Conservation (phyloP, 2,113 vertebrate genomes). For the Tricholaema leucomelas region DNA sequence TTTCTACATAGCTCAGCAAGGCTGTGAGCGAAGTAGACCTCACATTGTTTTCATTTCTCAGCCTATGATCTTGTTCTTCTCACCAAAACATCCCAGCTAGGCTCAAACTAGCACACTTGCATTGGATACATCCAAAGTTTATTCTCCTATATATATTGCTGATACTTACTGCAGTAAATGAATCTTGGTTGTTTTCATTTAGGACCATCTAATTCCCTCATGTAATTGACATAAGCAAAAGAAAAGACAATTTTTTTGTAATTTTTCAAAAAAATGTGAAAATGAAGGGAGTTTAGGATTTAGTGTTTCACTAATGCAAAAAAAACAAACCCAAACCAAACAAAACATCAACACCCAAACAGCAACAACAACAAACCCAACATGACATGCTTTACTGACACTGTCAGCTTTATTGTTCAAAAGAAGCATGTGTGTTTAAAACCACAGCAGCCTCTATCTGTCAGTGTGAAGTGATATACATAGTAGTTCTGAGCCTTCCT, state of each 20-base stretch:
- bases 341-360: too few species aligned
- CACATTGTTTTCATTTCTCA: too few species aligned
- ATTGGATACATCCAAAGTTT: too few species aligned
- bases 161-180: not conserved
- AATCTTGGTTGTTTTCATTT: not conserved
- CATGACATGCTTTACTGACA: not conserved
- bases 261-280: not conserved
- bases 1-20: too few species aligned
- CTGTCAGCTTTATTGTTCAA: not conserved
- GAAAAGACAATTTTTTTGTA: not conserved
- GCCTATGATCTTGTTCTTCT: too few species aligned
- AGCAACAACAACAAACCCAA: too few species aligned
- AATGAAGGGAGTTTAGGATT: not conserved
- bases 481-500: not conserved
- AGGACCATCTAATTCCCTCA: not conserved
- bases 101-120: too few species aligned
- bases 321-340: not conserved
- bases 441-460: not conserved
- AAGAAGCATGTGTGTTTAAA: not conserved
- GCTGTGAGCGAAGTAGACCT: too few species aligned
- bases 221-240: not conserved
- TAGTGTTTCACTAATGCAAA: rapidly evolving
- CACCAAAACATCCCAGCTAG: too few species aligned
- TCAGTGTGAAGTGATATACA: rapidly evolving
- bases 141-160: not conserved